Percentiles rank a stretch among this genome's conserved stretches.
phyloP scores from a whole-genome alignment of 2,888 invertebrate species.

The Cosmia trapezina region DNA sequence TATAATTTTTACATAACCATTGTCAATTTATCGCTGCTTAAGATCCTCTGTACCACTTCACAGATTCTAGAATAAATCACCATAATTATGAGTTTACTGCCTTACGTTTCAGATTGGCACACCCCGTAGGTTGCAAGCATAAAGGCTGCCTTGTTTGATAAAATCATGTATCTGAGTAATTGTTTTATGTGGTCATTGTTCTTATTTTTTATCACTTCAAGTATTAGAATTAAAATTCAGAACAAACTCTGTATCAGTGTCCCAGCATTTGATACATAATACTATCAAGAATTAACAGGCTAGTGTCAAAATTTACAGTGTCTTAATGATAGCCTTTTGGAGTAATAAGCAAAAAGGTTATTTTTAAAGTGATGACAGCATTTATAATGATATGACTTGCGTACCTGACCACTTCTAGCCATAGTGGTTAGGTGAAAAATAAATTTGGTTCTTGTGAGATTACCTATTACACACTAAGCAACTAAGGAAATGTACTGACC shows the following conservation, averaged over 20 bases:
- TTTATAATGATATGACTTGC: background rate
- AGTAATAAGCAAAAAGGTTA: background rate
- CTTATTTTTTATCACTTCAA: background rate
- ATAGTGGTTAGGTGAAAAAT: constrained; percentile 30
- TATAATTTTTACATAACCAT: background rate
- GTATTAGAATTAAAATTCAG: background rate
- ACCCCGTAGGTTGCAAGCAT: background rate
- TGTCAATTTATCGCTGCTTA: background rate
- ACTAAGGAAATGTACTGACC: constrained; percentile 18
- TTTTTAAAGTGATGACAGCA: background rate
- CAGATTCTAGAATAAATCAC: background rate
- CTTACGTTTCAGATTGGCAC: background rate
- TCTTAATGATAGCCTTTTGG: background rate
- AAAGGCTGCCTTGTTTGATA: background rate
- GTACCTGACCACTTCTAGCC: background rate
- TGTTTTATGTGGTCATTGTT: background rate
- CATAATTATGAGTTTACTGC: background rate
- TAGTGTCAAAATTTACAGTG: constrained; percentile 22
- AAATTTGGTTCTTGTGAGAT: constrained; percentile 27
- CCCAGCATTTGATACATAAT: background rate
- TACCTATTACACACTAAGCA: too few relatives aligned
- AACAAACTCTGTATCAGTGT: background rate
- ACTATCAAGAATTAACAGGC: constrained; percentile 4
- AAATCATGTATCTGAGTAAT: background rate
- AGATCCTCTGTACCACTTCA: background rate